Evolutionary conservation across 2,888 invertebrate genomes (phyloP).

Genomic region (Anarsia innoxiella): DNA sequence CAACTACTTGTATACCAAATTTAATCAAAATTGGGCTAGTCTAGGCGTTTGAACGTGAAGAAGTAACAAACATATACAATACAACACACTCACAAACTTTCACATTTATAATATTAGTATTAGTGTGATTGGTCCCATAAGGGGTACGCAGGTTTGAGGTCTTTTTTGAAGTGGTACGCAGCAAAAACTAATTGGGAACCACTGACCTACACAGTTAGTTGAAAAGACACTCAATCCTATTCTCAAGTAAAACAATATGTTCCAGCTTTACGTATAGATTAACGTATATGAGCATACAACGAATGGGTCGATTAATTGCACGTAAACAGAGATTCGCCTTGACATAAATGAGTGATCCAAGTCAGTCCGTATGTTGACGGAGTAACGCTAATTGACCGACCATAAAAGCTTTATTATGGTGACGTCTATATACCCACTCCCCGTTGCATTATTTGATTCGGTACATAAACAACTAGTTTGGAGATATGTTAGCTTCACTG

Average conservation of each 20-base stretch:
- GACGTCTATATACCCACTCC: constrained; percentile 24
- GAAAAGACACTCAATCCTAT: background rate
- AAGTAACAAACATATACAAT: no score
- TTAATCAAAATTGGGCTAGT: no score
- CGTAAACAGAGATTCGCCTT: constrained; percentile 45
- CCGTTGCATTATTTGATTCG: constrained; percentile 5
- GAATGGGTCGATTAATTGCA: constrained; percentile 22
- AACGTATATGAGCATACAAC: background rate
- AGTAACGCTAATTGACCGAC: constrained; percentile 49
- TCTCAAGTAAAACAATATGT: background rate
- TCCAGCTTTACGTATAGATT: background rate
- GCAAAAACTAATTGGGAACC: background rate
- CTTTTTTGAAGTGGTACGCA: background rate
- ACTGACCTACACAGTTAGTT: background rate
- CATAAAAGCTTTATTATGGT: constrained; percentile 50
- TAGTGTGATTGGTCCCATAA: no score
- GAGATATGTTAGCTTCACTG: no score
- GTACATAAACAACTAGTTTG: constrained; percentile 5
- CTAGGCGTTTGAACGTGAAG: no score
- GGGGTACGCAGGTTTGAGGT: no score
- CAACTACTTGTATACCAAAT: no score
- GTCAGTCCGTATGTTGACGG: constrained; percentile 29
- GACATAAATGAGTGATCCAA: constrained; percentile 41
- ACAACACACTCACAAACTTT: no score
- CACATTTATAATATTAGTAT: no score